Evolutionary conservation across 1,140 invertebrate genomes (phyloP).

Genomic region (Drosophila funebris): DNA sequence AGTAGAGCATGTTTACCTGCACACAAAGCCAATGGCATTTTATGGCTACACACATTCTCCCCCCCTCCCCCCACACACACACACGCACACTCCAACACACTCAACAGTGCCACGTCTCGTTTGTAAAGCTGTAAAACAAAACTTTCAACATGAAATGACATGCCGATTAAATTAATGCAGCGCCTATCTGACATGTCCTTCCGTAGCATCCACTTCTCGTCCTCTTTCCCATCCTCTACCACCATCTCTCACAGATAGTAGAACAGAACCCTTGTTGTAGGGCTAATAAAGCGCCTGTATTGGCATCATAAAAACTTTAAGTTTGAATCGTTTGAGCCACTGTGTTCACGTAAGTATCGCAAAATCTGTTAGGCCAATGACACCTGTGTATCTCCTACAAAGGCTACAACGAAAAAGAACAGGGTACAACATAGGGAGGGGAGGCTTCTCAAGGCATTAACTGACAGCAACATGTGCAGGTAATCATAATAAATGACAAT

Average conservation of each 20-base stretch:
- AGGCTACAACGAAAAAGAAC: not conserved
- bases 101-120: not conserved
- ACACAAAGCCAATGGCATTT: slow-evolving; percentile 22
- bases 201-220: not conserved
- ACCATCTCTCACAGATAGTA: not conserved
- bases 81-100: not conserved
- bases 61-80: not conserved
- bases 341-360: slow-evolving; percentile 12
- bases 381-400: slow-evolving; percentile 14
- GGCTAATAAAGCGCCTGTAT: slow-evolving; percentile 26
- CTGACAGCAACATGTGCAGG: slow-evolving; percentile 46
- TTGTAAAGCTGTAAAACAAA: slow-evolving; percentile 24
- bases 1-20: not conserved
- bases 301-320: slow-evolving; percentile 46
- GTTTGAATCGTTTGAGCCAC: slow-evolving; percentile 24
- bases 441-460: slow-evolving; percentile 24
- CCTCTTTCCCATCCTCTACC: too few species aligned
- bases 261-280: not conserved
- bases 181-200: slow-evolving; percentile 12
- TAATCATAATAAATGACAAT: slow-evolving; percentile 53
- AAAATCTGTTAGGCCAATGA: slow-evolving; percentile 36
- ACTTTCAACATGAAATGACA: slow-evolving; percentile 46
- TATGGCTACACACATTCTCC: not conserved
- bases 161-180: slow-evolving; percentile 51
- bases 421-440: not conserved